phyloP scores from a whole-genome alignment of 2,797 vertebrate genomes.

The Sphenodon punctatus region DNA sequence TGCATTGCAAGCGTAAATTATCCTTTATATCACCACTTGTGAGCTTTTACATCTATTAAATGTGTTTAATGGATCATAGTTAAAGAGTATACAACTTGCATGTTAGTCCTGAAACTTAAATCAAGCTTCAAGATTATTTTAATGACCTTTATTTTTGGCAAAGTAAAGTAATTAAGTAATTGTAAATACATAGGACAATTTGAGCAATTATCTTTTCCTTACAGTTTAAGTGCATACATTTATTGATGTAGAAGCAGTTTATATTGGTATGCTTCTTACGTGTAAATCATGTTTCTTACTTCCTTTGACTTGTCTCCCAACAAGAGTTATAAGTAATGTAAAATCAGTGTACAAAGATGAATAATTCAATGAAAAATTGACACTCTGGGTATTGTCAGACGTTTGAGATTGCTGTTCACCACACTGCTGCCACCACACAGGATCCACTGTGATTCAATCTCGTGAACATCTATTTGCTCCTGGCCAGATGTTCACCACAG shows the following conservation, averaged over 20 bases:
- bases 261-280: slow-evolving; percentile 38
- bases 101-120: slow-evolving; percentile 71
- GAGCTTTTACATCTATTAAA: slow-evolving; percentile 79
- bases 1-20: slow-evolving; percentile 95
- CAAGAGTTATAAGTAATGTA: slow-evolving; percentile 12
- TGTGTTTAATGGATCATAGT: slow-evolving; percentile 73
- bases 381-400: too few relatives aligned
- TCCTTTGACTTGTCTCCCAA: slow-evolving; percentile 24
- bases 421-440: too few relatives aligned
- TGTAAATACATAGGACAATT: slow-evolving; percentile 79
- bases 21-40: slow-evolving; percentile 82
- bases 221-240: slow-evolving; percentile 40
- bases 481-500: too few relatives aligned
- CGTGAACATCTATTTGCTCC: too few relatives aligned
- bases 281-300: background rate
- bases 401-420: too few relatives aligned
- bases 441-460: too few relatives aligned
- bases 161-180: slow-evolving; percentile 81
- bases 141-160: slow-evolving; percentile 78
- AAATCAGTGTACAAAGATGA: background rate
- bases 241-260: slow-evolving; percentile 57
- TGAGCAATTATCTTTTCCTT: slow-evolving; percentile 72
- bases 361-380: background rate
- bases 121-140: slow-evolving; percentile 64
- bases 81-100: slow-evolving; percentile 71